A percentile compares a stretch with the other conserved stretches of the same genome.
Conservation (phyloP, 2,888 invertebrate species). For the Branchipolynoe longqiensis region DNA sequence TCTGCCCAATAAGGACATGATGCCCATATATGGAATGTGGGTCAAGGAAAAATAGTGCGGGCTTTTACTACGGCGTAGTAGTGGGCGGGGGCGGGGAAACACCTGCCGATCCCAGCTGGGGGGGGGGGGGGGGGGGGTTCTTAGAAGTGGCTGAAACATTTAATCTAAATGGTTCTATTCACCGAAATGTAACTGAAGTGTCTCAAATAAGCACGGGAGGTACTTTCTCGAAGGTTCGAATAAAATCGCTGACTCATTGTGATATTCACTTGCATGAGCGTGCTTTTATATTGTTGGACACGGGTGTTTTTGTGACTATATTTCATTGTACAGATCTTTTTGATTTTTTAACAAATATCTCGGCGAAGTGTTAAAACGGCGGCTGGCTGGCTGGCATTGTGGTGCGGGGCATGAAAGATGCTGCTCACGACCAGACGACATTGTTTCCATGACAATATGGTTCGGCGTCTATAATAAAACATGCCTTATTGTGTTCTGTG, state of each 20-base stretch:
- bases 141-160: too few relatives aligned
- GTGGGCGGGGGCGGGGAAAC: slow-evolving; percentile 30
- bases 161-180: too few relatives aligned
- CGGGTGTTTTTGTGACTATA: too few relatives aligned
- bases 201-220: too few relatives aligned
- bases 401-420: neutral
- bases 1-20: slow-evolving; percentile 33
- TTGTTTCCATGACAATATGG: slow-evolving; percentile 38
- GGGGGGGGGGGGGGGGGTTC: neutral
- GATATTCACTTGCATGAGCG: too few relatives aligned
- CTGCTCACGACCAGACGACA: slow-evolving; percentile 10
- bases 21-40: slow-evolving; percentile 51
- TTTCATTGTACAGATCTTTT: too few relatives aligned
- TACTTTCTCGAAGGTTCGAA: too few relatives aligned
- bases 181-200: too few relatives aligned
- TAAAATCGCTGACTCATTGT: too few relatives aligned
- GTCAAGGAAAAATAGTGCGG: slow-evolving; percentile 46
- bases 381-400: neutral
- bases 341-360: too few relatives aligned
- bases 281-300: too few relatives aligned
- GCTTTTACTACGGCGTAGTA: slow-evolving; percentile 27
- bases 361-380: neutral
- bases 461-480: neutral
- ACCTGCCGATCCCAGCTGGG: slow-evolving; percentile 13
- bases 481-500: neutral